phyloP scores from a whole-genome alignment of 2,797 vertebrate species.

The Channallabes apus region DNA sequence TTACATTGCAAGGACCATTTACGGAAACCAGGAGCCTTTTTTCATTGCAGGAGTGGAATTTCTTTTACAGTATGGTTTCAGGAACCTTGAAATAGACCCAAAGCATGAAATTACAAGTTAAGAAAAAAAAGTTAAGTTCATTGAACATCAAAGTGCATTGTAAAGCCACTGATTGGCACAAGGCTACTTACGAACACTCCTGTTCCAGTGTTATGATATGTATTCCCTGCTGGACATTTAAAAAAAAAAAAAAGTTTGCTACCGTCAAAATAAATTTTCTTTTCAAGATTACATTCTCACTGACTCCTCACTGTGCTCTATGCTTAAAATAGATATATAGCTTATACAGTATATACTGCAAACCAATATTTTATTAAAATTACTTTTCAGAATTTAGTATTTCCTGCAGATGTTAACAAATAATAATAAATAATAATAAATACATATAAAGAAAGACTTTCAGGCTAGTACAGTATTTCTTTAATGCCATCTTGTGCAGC shows the following conservation, averaged over 20 bases:
- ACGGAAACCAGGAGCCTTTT: not conserved
- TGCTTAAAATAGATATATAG: not conserved
- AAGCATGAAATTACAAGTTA: not conserved
- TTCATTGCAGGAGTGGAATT: not conserved
- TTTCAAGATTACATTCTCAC: not conserved
- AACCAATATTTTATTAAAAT: too few species aligned
- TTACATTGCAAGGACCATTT: not conserved
- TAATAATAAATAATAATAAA: too few species aligned
- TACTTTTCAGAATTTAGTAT: too few species aligned
- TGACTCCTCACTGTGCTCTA: not conserved
- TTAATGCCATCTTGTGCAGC: too few species aligned
- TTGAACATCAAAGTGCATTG: not conserved
- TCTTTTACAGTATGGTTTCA: too few species aligned
- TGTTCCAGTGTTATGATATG: not conserved
- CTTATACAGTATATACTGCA: not conserved
- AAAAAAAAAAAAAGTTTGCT: too few species aligned
- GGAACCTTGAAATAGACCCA: not conserved
- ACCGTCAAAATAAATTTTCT: not conserved
- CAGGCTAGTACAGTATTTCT: too few species aligned
- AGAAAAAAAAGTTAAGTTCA: not conserved
- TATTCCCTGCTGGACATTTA: not conserved
- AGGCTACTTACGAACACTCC: not conserved
- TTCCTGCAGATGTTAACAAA: too few species aligned
- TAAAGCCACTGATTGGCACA: not conserved
- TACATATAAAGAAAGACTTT: too few species aligned